phyloP scores from a whole-genome alignment of 2,113 vertebrate genomes.

The Trematomus loennbergii region DNA sequence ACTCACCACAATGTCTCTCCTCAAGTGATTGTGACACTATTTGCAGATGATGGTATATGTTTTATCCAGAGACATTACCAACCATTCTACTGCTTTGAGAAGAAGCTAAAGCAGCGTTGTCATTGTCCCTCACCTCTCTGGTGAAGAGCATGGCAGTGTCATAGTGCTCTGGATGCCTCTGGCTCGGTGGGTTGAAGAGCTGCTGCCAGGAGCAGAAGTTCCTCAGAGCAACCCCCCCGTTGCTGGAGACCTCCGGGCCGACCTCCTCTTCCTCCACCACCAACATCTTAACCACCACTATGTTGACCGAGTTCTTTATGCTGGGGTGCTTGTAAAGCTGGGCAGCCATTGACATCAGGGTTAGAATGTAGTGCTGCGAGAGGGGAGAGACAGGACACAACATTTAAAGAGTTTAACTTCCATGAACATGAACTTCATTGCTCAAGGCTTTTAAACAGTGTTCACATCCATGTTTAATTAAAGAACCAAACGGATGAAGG shows the following conservation, averaged over 20 bases:
- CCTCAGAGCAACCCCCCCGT: slow-evolving; percentile 89
- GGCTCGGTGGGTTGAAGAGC: slow-evolving; percentile 89
- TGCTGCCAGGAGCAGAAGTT: slow-evolving; percentile 98
- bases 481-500: too few species aligned
- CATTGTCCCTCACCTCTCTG: slow-evolving; percentile 86
- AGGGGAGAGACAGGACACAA: not conserved
- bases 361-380: slow-evolving; percentile 91
- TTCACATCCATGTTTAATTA: too few species aligned
- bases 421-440: too few species aligned
- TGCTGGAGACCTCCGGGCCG: slow-evolving; percentile 90
- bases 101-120: not conserved
- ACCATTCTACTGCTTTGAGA: too few species aligned
- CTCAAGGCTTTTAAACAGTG: too few species aligned
- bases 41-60: not conserved
- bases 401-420: not conserved
- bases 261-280: slow-evolving; percentile 86
- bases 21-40: not conserved
- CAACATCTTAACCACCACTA: slow-evolving; percentile 94
- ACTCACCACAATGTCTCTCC: not conserved
- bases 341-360: slow-evolving; percentile 91
- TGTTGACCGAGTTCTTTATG: slow-evolving; percentile 90
- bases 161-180: slow-evolving; percentile 92
- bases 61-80: too few species aligned
- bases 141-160: slow-evolving; percentile 96
- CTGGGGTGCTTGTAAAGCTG: slow-evolving; percentile 95